Conservation (phyloP, 2,888 invertebrate species). For the Emmelina monodactyla region DNA sequence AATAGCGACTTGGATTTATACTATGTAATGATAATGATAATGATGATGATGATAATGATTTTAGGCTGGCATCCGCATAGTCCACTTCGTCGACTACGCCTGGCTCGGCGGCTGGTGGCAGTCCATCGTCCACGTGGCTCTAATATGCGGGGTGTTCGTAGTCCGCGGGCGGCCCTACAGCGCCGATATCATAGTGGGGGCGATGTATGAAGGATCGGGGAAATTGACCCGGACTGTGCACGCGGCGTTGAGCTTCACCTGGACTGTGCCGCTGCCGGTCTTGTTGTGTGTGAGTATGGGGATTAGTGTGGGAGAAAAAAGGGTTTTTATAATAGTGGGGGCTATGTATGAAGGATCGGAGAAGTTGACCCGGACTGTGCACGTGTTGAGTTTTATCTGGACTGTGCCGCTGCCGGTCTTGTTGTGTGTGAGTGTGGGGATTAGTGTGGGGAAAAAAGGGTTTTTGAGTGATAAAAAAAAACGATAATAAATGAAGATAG, state of each 20-base stretch:
- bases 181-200: slow-evolving; percentile 71
- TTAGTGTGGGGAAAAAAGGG: no score
- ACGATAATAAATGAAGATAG: no score
- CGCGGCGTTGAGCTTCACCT: slow-evolving; percentile 79
- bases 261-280: slow-evolving; percentile 88
- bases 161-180: slow-evolving; percentile 87
- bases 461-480: no score
- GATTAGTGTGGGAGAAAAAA: no score
- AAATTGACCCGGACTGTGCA: slow-evolving; percentile 57
- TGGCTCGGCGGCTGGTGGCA: slow-evolving; percentile 90
- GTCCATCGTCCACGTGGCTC: slow-evolving; percentile 76
- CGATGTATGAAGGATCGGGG: slow-evolving; percentile 44
- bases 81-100: slow-evolving; percentile 86
- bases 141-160: slow-evolving; percentile 84
- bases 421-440: slow-evolving; percentile 72
- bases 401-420: slow-evolving; percentile 85
- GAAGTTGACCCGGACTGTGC: no score
- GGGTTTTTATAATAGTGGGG: no score
- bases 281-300: slow-evolving; percentile 72
- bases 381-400: slow-evolving; percentile 83
- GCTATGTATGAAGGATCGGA: no score
- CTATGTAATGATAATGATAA: no score
- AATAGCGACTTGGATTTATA: no score
- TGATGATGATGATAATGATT: no score
- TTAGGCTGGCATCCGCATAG: slow-evolving; percentile 80